A percentile compares a stretch with the other conserved stretches of the same genome.
Evolutionary conservation across 2,113 vertebrate species (phyloP).

Genomic region (Picathartes gymnocephalus): DNA sequence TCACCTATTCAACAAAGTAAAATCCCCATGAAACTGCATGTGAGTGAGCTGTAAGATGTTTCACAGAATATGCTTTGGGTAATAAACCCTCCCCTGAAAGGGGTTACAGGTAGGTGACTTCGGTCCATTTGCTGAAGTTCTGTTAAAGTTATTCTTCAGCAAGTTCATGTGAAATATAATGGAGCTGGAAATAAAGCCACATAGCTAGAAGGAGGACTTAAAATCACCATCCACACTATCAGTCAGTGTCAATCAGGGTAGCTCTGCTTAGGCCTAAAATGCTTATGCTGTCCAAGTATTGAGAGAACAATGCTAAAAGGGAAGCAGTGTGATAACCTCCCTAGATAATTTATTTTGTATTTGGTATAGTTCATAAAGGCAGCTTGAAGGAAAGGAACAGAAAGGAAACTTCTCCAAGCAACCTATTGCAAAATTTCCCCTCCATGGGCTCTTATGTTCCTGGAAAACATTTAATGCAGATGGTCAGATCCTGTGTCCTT

Average conservation of each 20-base stretch:
- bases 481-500: neutral
- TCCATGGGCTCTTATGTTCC: neutral
- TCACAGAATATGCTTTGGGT: neutral
- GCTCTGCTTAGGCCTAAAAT: neutral
- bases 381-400: neutral
- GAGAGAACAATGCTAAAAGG: neutral
- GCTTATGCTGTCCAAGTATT: neutral
- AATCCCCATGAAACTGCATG: neutral
- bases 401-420: neutral
- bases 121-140: neutral
- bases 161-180: accelerated
- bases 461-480: neutral
- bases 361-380: neutral
- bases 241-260: neutral
- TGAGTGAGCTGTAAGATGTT: neutral
- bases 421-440: neutral
- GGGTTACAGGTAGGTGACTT: neutral
- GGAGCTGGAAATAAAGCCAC: neutral
- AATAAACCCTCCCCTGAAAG: neutral
- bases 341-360: neutral
- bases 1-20: neutral
- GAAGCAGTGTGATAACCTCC: neutral
- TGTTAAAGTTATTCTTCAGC: neutral
- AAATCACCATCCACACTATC: neutral
- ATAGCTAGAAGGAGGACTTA: neutral